A percentile compares a stretch with the other conserved stretches of the same genome.
Evolutionary conservation across 2,797 vertebrate species (phyloP).

Genomic region (Cyclura pinguis): DNA sequence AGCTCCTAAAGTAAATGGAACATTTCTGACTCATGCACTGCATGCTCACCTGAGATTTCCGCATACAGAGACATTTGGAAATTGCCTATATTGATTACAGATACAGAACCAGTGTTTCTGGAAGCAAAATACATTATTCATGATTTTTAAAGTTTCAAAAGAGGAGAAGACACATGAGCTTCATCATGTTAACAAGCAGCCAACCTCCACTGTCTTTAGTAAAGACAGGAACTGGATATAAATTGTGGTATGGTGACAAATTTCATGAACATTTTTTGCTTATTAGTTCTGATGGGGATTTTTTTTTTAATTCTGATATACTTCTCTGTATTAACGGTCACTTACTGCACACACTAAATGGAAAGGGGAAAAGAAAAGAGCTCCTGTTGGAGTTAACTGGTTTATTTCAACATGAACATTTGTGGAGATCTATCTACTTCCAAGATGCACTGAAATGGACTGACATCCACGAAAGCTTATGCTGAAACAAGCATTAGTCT

Average conservation of each 20-base stretch:
- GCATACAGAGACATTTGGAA: slow-evolving; percentile 5
- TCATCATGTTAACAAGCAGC: background rate
- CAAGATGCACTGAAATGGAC: too few species aligned
- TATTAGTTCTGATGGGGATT: background rate
- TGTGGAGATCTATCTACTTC: too few species aligned
- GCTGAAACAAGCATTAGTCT: too few species aligned
- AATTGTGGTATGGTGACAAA: background rate
- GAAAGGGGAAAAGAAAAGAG: too few species aligned
- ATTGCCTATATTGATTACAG: slow-evolving; percentile 33
- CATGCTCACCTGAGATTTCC: background rate
- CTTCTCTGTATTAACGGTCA: background rate
- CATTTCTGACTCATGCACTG: slow-evolving; percentile 6
- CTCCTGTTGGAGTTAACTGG: too few species aligned
- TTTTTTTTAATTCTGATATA: background rate
- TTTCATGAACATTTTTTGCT: slow-evolving; percentile 22
- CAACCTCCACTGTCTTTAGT: slow-evolving; percentile 2
- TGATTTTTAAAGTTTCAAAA: slow-evolving; percentile 25
- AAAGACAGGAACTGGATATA: background rate
- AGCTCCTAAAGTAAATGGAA: background rate
- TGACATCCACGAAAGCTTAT: too few species aligned
- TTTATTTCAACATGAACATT: too few species aligned
- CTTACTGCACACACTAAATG: background rate
- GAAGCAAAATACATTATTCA: background rate
- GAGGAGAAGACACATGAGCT: background rate
- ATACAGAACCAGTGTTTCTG: slow-evolving; percentile 15